phyloP scores from a whole-genome alignment of 1,140 invertebrate genomes.

The Drosophila sucinea region DNA sequence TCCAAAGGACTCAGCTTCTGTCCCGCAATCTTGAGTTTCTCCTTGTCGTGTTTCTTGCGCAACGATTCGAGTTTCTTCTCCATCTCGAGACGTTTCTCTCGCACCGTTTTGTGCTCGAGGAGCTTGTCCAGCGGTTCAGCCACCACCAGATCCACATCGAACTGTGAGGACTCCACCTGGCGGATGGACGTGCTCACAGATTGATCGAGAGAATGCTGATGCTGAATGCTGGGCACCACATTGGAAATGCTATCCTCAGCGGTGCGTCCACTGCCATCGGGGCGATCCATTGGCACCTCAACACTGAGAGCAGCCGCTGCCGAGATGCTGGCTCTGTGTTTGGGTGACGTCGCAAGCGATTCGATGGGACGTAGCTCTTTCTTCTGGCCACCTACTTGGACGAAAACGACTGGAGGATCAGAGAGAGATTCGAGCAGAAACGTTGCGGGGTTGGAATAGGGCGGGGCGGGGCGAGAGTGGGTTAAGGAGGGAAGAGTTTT shows the following conservation, averaged over 20 bases:
- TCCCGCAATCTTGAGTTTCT: conserved; percentile 86
- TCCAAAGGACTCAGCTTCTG: conserved; percentile 85
- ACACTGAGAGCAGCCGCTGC: conserved; percentile 74
- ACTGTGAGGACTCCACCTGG: conserved; percentile 79
- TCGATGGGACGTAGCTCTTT: conserved; percentile 79
- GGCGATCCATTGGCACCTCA: conserved; percentile 57
- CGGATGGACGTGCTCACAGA: conserved; percentile 68
- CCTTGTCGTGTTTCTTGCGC: conserved; percentile 94
- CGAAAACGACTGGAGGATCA: conserved; percentile 82
- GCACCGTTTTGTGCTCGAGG: conserved; percentile 91
- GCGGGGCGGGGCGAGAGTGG: neutral
- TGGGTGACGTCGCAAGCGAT: conserved; percentile 80
- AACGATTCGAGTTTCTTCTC: conserved; percentile 94
- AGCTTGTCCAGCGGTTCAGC: conserved; percentile 92
- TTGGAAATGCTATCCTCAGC: conserved; percentile 46
- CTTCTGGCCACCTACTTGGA: conserved; percentile 83
- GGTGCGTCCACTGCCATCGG: conserved; percentile 42
- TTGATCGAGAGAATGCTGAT: conserved; percentile 78
- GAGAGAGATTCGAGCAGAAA: conserved; percentile 56
- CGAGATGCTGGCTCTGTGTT: conserved; percentile 82
- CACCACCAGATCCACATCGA: conserved; percentile 86
- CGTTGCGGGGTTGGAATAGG: neutral
- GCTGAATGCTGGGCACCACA: conserved; percentile 62
- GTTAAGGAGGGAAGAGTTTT: neutral
- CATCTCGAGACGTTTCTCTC: conserved; percentile 91